Conservation (phyloP, 2,888 invertebrate species). For the Drosophila sordidula region DNA sequence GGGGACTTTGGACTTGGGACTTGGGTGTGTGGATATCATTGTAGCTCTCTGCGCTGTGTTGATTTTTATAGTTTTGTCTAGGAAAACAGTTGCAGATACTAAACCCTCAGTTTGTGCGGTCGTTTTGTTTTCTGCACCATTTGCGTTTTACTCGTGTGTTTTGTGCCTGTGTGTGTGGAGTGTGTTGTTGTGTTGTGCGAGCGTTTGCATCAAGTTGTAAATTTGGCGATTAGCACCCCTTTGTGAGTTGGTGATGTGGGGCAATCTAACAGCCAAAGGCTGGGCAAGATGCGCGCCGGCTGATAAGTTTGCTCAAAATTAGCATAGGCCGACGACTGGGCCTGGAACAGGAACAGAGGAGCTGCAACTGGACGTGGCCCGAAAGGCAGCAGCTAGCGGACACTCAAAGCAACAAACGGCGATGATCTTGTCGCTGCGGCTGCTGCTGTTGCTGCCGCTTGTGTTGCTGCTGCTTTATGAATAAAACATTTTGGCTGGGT, state of each 20-base stretch:
- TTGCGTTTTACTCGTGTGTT: slow-evolving; percentile 57
- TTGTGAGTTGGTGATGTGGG: slow-evolving; percentile 61
- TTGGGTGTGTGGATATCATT: slow-evolving; percentile 41
- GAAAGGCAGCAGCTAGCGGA: slow-evolving; percentile 37
- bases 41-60: slow-evolving; percentile 58
- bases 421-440: slow-evolving; percentile 66
- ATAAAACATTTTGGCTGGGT: slow-evolving; percentile 73
- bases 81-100: slow-evolving; percentile 54
- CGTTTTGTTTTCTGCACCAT: slow-evolving; percentile 83
- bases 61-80: slow-evolving; percentile 74
- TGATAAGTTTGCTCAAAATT: slow-evolving; percentile 73
- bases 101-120: slow-evolving; percentile 61
- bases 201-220: slow-evolving; percentile 80
- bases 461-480: slow-evolving; percentile 64
- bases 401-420: slow-evolving; percentile 57
- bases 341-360: slow-evolving; percentile 14
- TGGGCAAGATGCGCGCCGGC: slow-evolving; percentile 71
- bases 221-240: slow-evolving; percentile 84
- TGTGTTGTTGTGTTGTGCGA: slow-evolving; percentile 33
- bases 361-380: slow-evolving; percentile 30
- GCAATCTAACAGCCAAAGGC: slow-evolving; percentile 67
- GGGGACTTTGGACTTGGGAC: slow-evolving; percentile 13
- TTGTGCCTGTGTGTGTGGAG: slow-evolving; percentile 24
- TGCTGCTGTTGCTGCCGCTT: slow-evolving; percentile 23
- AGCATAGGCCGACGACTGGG: slow-evolving; percentile 65